These are phyloP conservation scores for Cotesia congregata DNA, from an alignment of 2,888 invertebrate species.

Conservation along the genomic window DNA sequence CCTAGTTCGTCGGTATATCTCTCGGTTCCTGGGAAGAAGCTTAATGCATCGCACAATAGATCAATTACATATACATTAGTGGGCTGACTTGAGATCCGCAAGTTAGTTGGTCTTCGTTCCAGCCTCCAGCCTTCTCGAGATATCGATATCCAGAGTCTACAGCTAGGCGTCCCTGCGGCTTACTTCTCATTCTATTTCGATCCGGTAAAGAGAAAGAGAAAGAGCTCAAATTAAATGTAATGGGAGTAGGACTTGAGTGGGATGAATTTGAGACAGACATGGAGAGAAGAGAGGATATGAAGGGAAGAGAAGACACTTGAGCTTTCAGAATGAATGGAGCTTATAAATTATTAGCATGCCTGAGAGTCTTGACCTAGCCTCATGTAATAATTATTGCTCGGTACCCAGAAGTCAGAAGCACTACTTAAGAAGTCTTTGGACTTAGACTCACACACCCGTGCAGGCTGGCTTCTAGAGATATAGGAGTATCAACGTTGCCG, in stretches of 20 bases:
- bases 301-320: conserved; percentile 27
- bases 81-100: conserved; percentile 43
- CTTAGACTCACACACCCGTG: not conserved
- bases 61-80: conserved; percentile 69
- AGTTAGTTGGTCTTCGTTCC: not conserved
- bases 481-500: not conserved
- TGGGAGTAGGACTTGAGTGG: not conserved
- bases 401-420: not conserved
- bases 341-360: conserved; percentile 54
- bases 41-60: conserved; percentile 68
- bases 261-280: not conserved
- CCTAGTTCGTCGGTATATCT: conserved; percentile 42
- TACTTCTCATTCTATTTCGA: conserved; percentile 2
- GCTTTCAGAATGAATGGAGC: conserved; percentile 54
- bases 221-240: conserved; percentile 10
- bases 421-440: not conserved
- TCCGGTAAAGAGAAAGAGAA: not conserved
- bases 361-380: conserved; percentile 54
- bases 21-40: conserved; percentile 44
- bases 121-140: not conserved
- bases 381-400: conserved; percentile 17
- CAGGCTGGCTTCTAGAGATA: not conserved
- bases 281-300: not conserved
- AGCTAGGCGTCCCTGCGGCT: not conserved
- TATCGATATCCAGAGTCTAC: not conserved